phyloP scores from a whole-genome alignment of 2,888 invertebrate species.

The Eremobia ochroleuca region DNA sequence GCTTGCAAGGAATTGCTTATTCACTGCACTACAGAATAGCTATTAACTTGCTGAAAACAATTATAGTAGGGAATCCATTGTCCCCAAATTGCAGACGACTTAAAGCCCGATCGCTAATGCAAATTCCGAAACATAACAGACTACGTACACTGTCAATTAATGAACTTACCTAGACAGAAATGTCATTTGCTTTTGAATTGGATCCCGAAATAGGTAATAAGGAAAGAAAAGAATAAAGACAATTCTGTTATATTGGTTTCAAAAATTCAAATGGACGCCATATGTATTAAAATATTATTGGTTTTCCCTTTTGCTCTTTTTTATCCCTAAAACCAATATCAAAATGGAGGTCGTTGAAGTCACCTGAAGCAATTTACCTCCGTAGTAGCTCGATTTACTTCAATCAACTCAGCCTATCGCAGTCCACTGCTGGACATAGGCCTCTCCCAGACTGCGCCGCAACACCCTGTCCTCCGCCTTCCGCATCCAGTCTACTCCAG shows the following conservation, averaged over 20 bases:
- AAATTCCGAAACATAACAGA: constrained; percentile 31
- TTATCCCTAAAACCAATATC: background rate
- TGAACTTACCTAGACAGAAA: constrained; percentile 15
- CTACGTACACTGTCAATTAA: constrained; percentile 6
- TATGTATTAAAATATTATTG: constrained; percentile 11
- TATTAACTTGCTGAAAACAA: constrained; percentile 25
- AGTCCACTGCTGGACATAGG: too few relatives aligned
- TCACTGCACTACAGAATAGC: constrained; percentile 11
- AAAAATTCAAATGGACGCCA: constrained; percentile 18
- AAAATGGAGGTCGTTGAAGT: constrained; percentile 3
- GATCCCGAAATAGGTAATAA: constrained; percentile 18
- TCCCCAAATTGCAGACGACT: constrained; percentile 15
- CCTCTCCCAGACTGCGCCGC: too few relatives aligned
- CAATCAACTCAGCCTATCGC: too few relatives aligned
- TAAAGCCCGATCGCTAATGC: constrained; percentile 19
- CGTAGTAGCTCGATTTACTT: too few relatives aligned
- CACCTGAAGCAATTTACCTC: background rate
- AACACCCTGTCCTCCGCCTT: too few relatives aligned
- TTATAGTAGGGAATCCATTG: constrained; percentile 11
- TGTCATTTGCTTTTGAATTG: background rate
- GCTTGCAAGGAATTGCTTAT: background rate
- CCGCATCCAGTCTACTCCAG: too few relatives aligned
- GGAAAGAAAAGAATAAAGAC: constrained; percentile 11
- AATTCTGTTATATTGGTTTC: constrained; percentile 8
- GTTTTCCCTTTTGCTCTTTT: background rate